A percentile compares a stretch with the other conserved stretches of the same genome.
These are phyloP conservation scores for Torymus texanus DNA, from an alignment of 2,888 invertebrate genomes.

Conservation along the genomic window DNA sequence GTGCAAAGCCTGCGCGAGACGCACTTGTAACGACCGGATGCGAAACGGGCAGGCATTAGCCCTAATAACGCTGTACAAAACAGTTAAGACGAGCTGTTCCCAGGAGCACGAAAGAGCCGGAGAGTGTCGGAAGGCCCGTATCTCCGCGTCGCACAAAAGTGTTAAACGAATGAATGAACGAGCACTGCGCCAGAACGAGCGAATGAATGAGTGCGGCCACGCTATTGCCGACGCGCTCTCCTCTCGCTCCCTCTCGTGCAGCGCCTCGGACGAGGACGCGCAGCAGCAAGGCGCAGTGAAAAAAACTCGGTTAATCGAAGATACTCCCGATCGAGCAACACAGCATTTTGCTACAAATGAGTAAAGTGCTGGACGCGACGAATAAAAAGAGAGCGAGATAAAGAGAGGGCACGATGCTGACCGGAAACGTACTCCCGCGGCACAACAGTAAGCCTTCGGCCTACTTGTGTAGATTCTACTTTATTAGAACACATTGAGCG, in stretches of 20 bases:
- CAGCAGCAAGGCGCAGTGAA: too few species aligned
- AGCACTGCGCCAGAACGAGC: constrained; percentile 61
- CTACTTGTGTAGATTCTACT: constrained; percentile 60
- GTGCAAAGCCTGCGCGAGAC: neutral
- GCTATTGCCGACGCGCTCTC: neutral
- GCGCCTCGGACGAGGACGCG: too few species aligned
- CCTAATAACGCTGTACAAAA: constrained; percentile 72
- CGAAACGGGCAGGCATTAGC: constrained; percentile 58
- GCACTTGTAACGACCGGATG: constrained; percentile 45
- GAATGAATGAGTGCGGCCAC: constrained; percentile 64
- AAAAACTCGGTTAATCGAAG: too few species aligned
- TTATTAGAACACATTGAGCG: constrained; percentile 61
- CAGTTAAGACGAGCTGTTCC: constrained; percentile 68
- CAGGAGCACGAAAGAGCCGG: constrained; percentile 58
- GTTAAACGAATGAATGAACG: constrained; percentile 72
- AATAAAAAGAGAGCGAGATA: constrained; percentile 43
- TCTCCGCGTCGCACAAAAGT: constrained; percentile 72
- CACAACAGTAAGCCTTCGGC: constrained; percentile 60
- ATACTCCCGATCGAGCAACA: too few species aligned
- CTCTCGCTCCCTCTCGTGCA: too few species aligned
- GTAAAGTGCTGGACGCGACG: constrained; percentile 20
- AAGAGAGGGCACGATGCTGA: constrained; percentile 62
- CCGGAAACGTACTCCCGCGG: constrained; percentile 69
- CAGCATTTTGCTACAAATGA: too few species aligned
- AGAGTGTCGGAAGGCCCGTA: constrained; percentile 65